A percentile compares a stretch with the other conserved stretches of the same genome.
Evolutionary conservation across 2,797 vertebrate genomes (phyloP).

Genomic region (Lagodon rhomboides): DNA sequence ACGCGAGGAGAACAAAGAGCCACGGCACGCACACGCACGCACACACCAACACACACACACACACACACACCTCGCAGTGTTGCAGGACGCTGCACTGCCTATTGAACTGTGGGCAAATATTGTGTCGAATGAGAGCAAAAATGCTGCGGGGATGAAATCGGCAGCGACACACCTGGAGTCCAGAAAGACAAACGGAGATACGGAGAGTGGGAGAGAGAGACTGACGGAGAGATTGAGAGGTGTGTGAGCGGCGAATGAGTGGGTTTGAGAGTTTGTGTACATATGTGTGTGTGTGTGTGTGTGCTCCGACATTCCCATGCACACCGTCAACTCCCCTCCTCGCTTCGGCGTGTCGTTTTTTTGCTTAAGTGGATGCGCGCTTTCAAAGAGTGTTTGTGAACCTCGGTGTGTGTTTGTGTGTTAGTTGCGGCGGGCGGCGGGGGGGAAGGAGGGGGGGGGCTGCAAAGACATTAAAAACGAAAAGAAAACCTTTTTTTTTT

Average conservation of each 20-base stretch:
- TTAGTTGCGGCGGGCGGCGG: slow-evolving; percentile 11
- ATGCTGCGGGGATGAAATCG: slow-evolving; percentile 63
- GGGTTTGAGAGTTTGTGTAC: not conserved
- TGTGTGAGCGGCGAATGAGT: slow-evolving; percentile 23
- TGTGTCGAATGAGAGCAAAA: slow-evolving; percentile 63
- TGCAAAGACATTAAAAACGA: slow-evolving; percentile 56
- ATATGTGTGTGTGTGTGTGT: not conserved
- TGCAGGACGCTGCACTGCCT: slow-evolving; percentile 14
- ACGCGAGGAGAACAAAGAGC: slow-evolving; percentile 39
- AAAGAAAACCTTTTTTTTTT: slow-evolving; percentile 51
- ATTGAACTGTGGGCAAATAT: slow-evolving; percentile 76
- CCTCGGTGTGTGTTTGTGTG: slow-evolving; percentile 49
- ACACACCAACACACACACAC: slow-evolving; percentile 17
- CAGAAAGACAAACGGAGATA: slow-evolving; percentile 47
- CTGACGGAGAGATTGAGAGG: slow-evolving; percentile 36
- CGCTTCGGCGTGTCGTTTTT: slow-evolving; percentile 46
- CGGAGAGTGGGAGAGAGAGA: slow-evolving; percentile 24
- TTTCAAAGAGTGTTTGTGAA: slow-evolving; percentile 71
- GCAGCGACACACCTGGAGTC: slow-evolving; percentile 71
- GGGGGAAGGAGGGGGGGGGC: not conserved
- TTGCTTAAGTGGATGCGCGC: slow-evolving; percentile 71
- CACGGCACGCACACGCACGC: not conserved
- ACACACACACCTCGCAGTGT: slow-evolving; percentile 12
- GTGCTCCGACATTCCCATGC: slow-evolving; percentile 18
- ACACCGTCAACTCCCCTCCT: slow-evolving; percentile 18